Percentiles rank a stretch among this genome's conserved stretches.
These are phyloP conservation scores for Arge pagana DNA, from an alignment of 2,888 invertebrate species.

Conservation along the genomic window DNA sequence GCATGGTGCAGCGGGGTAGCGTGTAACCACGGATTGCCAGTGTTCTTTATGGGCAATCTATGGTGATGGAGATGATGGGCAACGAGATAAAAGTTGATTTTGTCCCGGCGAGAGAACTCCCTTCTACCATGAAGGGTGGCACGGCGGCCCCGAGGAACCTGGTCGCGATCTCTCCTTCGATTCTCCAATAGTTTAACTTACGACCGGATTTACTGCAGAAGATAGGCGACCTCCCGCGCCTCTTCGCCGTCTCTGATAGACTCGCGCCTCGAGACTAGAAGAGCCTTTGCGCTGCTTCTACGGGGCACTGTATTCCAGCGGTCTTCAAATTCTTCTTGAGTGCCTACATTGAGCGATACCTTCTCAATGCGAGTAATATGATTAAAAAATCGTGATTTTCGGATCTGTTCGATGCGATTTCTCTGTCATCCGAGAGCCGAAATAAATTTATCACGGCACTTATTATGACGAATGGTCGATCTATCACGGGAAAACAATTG, in stretches of 20 bases:
- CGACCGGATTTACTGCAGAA: slow-evolving; percentile 56
- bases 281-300: slow-evolving; percentile 30
- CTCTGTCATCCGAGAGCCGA: too few species aligned
- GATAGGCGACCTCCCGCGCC: slow-evolving; percentile 44
- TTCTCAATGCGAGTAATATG: too few species aligned
- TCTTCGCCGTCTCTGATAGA: slow-evolving; percentile 51
- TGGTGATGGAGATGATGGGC: slow-evolving; percentile 59
- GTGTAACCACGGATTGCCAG: slow-evolving; percentile 57
- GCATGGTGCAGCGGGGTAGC: slow-evolving; percentile 29
- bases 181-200: slow-evolving; percentile 59
- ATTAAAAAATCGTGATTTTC: too few species aligned
- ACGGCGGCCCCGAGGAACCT: slow-evolving; percentile 21
- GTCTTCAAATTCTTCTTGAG: slow-evolving; percentile 46
- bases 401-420: too few species aligned
- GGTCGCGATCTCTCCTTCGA: slow-evolving; percentile 37
- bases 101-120: slow-evolving; percentile 24
- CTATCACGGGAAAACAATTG: too few species aligned
- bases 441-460: too few species aligned
- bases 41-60: slow-evolving; percentile 59
- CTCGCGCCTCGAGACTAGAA: slow-evolving; percentile 42
- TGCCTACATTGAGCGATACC: too few species aligned
- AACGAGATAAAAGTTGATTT: slow-evolving; percentile 58
- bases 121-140: slow-evolving; percentile 27
- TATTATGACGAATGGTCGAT: too few species aligned
- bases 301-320: slow-evolving; percentile 34